Evolutionary conservation across 2,113 vertebrate genomes (phyloP).

Genomic region (Spermophilus dauricus): DNA sequence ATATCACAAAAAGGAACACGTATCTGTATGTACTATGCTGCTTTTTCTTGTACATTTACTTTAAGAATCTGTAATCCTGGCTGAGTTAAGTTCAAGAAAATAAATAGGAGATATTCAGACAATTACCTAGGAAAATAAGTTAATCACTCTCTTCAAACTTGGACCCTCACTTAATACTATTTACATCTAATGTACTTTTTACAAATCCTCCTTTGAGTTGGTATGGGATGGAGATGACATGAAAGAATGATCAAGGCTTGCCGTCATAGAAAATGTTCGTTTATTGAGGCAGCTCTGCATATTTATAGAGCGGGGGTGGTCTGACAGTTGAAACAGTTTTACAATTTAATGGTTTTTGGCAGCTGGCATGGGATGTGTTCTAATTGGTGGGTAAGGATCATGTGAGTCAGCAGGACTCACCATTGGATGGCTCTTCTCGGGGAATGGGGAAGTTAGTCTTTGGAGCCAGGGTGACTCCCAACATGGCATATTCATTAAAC

Average conservation of each 20-base stretch:
- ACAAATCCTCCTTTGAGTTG: constrained; percentile 35
- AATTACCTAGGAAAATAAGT: constrained; percentile 25
- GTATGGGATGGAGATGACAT: neutral
- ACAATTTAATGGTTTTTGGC: too few species aligned
- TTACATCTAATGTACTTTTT: constrained; percentile 31
- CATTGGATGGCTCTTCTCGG: too few species aligned
- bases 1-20: neutral
- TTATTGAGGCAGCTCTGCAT: too few species aligned
- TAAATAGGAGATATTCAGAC: constrained; percentile 26
- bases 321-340: too few species aligned
- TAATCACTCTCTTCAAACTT: neutral
- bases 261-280: too few species aligned
- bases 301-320: too few species aligned
- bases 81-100: constrained; percentile 46
- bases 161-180: neutral
- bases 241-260: too few species aligned
- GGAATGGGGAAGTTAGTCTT: too few species aligned
- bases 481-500: neutral
- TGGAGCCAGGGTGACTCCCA: too few species aligned
- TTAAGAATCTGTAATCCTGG: constrained; percentile 10
- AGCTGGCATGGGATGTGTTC: too few species aligned
- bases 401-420: too few species aligned
- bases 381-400: too few species aligned
- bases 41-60: neutral
- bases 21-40: neutral